Evolutionary conservation across 2,113 vertebrate species (phyloP), one percentile per base, ranked within the genome.

Genomic region (Chionis minor): DNA sequence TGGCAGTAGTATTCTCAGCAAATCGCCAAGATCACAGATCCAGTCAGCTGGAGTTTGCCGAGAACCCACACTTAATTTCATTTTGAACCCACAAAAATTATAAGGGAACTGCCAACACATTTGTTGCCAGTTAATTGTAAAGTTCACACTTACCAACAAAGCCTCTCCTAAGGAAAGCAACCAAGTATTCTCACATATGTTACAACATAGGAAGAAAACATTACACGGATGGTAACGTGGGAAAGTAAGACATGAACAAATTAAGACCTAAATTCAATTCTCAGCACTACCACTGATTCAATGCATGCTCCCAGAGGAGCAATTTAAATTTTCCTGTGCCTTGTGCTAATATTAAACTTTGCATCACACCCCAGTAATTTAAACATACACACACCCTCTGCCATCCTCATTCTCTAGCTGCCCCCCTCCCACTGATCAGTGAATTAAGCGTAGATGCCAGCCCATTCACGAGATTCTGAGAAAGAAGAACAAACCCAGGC

Each of bases 311-410:
- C 44, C 5, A 2, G 58, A 65, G 58, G 61, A 85, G 14, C 59
- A 23, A 59, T 79, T 88, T 72, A 42, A 51, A 18, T 49, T 32
- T 69, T 72, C 38, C 58, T 33, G 28, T 66, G 56, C 71, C 67
- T 78, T 66, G 38, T 92, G 86, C 84, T 94, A 92, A 86, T 92
- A 95, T 66, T 92, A 94, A 90, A 87, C 51, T 86, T 12, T 75
- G 51, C 51, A 81, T 77, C 71, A 83, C 47, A 49, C 45, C 47
- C 58, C 45, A 90, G 81, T 67, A 56, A 77, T 75, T 84, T 65
- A 84, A 73, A 86, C 51, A 80, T n/a, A 52, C 30, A 23, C 33
- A 8, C 28, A 0, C 23, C 19, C 30, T 33, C 62, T 12, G 15
- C 49, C 22, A 44, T 12, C 38, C 70, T 74, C 47, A 12, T 28